Evolutionary conservation across 2,113 vertebrate species (phyloP).

Genomic region (Parus major): DNA sequence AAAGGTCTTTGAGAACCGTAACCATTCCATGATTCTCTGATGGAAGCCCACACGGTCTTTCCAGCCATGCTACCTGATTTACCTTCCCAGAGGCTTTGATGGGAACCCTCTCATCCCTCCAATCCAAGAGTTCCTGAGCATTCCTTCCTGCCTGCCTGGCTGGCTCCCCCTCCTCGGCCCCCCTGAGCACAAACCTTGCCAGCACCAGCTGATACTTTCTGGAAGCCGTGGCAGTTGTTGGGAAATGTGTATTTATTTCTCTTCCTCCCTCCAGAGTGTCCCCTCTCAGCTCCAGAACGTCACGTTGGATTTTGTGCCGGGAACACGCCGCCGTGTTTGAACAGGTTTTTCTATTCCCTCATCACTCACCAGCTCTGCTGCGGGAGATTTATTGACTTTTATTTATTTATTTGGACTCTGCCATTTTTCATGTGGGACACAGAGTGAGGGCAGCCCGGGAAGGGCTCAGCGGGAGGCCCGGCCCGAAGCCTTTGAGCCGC

Average conservation of each 20-base stretch:
- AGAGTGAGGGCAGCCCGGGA: constrained; percentile 46
- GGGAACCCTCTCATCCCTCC: background rate
- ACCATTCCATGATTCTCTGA: background rate
- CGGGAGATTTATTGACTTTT: constrained; percentile 52
- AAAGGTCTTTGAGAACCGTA: background rate
- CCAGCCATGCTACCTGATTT: no score
- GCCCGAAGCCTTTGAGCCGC: constrained; percentile 34
- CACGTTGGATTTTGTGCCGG: constrained; percentile 14
- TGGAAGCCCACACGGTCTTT: background rate
- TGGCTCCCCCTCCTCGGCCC: background rate
- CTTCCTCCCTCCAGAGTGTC: background rate
- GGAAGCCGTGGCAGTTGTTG: background rate
- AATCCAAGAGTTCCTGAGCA: background rate
- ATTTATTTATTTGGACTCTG: constrained; percentile 64
- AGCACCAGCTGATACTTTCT: background rate
- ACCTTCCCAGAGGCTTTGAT: background rate
- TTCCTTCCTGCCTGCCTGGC: background rate
- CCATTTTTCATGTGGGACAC: constrained; percentile 51
- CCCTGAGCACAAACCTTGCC: background rate
- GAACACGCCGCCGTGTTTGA: constrained; percentile 43
- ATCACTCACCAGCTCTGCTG: constrained; percentile 51
- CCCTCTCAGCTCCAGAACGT: constrained; percentile 21
- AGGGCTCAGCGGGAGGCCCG: constrained; percentile 13
- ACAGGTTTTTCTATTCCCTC: constrained; percentile 51
- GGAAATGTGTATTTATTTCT: constrained; percentile 52